Evolutionary conservation across 2,888 invertebrate species (phyloP).

Genomic region (Dolomedes plantarius): DNA sequence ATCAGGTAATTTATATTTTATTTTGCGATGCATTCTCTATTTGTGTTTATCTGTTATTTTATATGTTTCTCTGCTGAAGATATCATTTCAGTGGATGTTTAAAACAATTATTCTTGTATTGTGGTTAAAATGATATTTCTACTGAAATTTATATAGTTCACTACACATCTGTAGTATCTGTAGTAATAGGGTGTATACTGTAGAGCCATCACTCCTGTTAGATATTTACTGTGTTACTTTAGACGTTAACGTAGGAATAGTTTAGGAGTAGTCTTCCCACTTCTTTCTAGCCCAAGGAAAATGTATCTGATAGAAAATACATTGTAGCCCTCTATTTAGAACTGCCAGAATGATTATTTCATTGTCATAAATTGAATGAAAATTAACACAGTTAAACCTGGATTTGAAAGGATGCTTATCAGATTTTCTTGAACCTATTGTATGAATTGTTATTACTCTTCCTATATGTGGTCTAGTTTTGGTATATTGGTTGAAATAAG

Average conservation of each 20-base stretch:
- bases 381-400: too few relatives aligned
- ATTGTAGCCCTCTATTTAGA: not conserved
- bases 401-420: too few relatives aligned
- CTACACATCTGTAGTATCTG: not conserved
- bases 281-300: not conserved
- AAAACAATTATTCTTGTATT: not conserved
- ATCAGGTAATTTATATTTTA: slow-evolving; percentile 71
- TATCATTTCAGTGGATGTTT: not conserved
- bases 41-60: not conserved
- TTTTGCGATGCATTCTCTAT: slow-evolving; percentile 52
- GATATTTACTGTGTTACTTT: not conserved
- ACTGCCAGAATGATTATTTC: slow-evolving; percentile 1
- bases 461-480: too few relatives aligned
- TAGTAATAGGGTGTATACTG: slow-evolving; percentile 2
- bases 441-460: too few relatives aligned
- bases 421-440: too few relatives aligned
- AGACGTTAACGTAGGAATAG: slow-evolving; percentile 11
- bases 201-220: not conserved
- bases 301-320: not conserved
- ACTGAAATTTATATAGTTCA: not conserved
- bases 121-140: not conserved
- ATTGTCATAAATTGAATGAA: not conserved
- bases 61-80: not conserved
- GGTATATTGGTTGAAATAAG: too few relatives aligned
- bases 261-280: slow-evolving; percentile 5